Evolutionary conservation across 23 tunicate genomes (phyloP).

Genomic region (Ciona savignyi): DNA sequence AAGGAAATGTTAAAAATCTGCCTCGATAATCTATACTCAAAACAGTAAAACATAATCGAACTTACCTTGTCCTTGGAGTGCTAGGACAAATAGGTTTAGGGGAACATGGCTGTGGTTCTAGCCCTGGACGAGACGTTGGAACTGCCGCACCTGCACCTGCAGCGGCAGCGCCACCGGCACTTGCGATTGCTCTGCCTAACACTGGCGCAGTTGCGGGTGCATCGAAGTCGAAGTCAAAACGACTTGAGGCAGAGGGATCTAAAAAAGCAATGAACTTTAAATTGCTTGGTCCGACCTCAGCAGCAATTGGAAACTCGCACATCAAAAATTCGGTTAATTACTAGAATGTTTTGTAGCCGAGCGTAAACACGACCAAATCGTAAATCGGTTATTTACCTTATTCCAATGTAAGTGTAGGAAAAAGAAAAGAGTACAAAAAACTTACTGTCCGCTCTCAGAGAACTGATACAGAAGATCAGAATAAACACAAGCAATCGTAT

Average conservation of each 20-base stretch:
- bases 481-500: not conserved
- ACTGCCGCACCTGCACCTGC: not conserved
- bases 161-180: not conserved
- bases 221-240: not conserved
- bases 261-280: too few relatives aligned
- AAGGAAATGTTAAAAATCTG: too few relatives aligned
- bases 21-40: too few relatives aligned
- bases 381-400: too few relatives aligned
- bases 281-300: too few relatives aligned
- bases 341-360: too few relatives aligned
- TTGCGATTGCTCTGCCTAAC: not conserved
- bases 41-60: too few relatives aligned
- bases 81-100: not conserved
- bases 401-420: too few relatives aligned
- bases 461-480: not conserved
- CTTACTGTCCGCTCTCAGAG: not conserved
- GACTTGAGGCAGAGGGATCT: not conserved
- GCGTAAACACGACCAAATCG: too few relatives aligned
- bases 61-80: not conserved
- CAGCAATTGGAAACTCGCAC: too few relatives aligned
- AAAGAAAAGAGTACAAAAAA: too few relatives aligned
- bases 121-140: not conserved
- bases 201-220: not conserved
- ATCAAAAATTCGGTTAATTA: too few relatives aligned
- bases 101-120: not conserved